Conservation (phyloP, 1,140 invertebrate species). For the Papilio xuthus region DNA sequence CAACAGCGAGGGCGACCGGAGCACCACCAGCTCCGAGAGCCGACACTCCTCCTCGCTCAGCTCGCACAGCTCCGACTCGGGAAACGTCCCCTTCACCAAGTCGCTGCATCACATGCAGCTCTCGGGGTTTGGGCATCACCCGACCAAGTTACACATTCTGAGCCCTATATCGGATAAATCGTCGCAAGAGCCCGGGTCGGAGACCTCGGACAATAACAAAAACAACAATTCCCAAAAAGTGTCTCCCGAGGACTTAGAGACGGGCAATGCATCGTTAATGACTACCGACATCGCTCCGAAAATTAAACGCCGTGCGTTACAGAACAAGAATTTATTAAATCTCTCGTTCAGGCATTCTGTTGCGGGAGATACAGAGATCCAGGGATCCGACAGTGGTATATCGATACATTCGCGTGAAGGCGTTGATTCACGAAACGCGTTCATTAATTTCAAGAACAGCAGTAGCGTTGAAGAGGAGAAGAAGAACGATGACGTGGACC, state of each 20-base stretch:
- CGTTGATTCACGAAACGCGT: constrained; percentile 84
- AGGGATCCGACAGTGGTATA: constrained; percentile 93
- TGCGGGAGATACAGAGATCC: constrained; percentile 87
- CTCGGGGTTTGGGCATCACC: constrained; percentile 85
- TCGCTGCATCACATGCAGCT: constrained; percentile 82
- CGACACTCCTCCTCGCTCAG: constrained; percentile 89
- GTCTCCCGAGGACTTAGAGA: constrained; percentile 83
- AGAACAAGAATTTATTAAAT: constrained; percentile 90
- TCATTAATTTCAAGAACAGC: constrained; percentile 84
- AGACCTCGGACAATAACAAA: constrained; percentile 89
- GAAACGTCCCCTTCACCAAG: constrained; percentile 83
- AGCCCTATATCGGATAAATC: constrained; percentile 95
- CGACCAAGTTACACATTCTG: constrained; percentile 90
- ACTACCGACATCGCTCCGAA: constrained; percentile 78
- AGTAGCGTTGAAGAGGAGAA: constrained; percentile 72
- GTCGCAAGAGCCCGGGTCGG: constrained; percentile 91
- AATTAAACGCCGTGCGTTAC: constrained; percentile 84
- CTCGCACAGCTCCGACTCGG: constrained; percentile 91
- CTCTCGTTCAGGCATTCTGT: constrained; percentile 84
- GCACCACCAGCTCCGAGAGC: constrained; percentile 90
- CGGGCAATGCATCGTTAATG: constrained; percentile 76
- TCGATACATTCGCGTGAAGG: constrained; percentile 90
- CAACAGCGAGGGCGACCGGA: constrained; percentile 91
- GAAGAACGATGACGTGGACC: constrained; percentile 81
- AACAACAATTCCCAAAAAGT: constrained; percentile 89